Evolutionary conservation across 2,113 vertebrate genomes (phyloP).

Genomic region (Holacanthus passer): DNA sequence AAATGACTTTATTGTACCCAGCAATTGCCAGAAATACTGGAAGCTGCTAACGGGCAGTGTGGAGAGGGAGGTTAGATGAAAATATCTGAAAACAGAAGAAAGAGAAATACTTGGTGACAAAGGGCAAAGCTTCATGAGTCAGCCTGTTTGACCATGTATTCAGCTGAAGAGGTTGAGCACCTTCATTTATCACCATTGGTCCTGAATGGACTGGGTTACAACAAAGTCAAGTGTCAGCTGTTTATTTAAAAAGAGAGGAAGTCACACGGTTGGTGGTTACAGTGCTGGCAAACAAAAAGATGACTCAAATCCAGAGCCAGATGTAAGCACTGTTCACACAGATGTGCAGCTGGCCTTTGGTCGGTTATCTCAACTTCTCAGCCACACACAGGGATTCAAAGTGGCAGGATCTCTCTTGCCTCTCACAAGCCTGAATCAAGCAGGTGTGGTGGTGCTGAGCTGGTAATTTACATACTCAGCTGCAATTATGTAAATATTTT

Average conservation of each 20-base stretch:
- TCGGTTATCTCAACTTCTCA: neutral
- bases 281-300: neutral
- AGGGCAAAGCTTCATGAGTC: neutral
- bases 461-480: neutral
- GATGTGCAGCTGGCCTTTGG: neutral
- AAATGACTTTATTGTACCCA: neutral
- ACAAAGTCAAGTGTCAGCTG: neutral
- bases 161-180: neutral
- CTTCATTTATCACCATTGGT: neutral
- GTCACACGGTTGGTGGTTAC: neutral
- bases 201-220: neutral
- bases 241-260: neutral
- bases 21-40: neutral
- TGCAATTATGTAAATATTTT: no score
- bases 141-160: neutral
- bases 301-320: neutral
- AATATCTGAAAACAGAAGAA: neutral
- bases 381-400: neutral
- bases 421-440: neutral
- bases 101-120: neutral
- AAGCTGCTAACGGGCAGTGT: neutral
- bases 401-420: neutral
- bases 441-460: neutral
- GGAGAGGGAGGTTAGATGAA: neutral
- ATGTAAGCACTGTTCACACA: neutral